Evolutionary conservation across 2,888 invertebrate genomes (phyloP), one percentile per base, ranked within the genome.

Genomic region (Uropetala carovei): DNA sequence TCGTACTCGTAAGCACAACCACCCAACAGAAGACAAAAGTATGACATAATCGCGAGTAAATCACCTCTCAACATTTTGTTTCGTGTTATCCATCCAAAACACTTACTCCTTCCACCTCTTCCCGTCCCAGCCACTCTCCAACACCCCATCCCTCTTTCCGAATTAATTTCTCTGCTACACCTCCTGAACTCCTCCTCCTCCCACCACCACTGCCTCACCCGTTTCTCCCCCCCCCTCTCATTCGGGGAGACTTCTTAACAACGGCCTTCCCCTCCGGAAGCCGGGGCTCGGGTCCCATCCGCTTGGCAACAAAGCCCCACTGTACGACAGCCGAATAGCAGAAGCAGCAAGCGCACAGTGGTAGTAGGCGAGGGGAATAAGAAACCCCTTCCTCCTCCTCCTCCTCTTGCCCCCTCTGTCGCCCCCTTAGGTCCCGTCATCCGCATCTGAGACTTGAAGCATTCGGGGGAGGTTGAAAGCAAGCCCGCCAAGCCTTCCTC

Each of bases 191-290:
- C 43, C 43, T 43, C 43, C 3, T 43, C 43, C 43, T 43, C 43
- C 43, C 43, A 43, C 5, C 43, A 43, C 43, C 5, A 43, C 43
- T 43, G 43, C 43, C 43, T 5, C 43, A 43, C 43, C 43, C 43
- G 43, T 43, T 43, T 43, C 1, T 5, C 43, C 43, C 43, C 5
- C 43, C 43, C 43, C 5, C 43, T 43, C 43, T 43, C 43, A 43
- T 43, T 43, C 43, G 43, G 43, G 43, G 43, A 68, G 68, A 68
- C 16, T 64, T n/a, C 64, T 64, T 64, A 64, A 64, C 68, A 68
- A 68, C 68, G 68, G 75, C 75, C 27, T 11, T 75, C 75, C 75
- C 75, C 75, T 27, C 75, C 75, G 75, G 75, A 75, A 75, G 27
- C 8, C 75, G 75, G 75, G 27, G 27, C 75, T 13, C 75, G 75